Conservation (phyloP, 2,797 vertebrate species). For the Clarias laeviceps region DNA sequence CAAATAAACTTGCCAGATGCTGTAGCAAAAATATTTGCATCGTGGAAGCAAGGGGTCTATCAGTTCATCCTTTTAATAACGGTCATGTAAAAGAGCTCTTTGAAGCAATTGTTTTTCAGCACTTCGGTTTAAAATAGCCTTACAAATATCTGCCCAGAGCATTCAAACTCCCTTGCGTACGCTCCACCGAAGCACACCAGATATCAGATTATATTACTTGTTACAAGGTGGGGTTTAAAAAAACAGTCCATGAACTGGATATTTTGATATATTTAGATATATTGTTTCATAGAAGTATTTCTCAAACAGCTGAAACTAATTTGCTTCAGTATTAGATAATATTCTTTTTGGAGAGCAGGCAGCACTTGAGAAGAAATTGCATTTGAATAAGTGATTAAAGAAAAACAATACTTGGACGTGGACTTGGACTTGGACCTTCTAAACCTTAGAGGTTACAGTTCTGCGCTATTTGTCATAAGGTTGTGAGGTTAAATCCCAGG, state of each 20-base stretch:
- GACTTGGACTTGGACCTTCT: background rate
- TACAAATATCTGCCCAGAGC: constrained; percentile 6
- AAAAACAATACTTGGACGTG: background rate
- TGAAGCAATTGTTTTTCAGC: constrained; percentile 6
- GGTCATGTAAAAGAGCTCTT: background rate
- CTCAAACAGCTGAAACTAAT: background rate
- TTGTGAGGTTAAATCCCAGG: constrained; percentile 13
- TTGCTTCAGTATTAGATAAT: constrained; percentile 10
- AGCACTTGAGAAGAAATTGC: background rate
- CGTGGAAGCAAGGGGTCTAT: background rate
- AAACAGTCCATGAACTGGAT: background rate
- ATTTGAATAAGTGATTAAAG: constrained; percentile 10
- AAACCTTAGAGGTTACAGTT: background rate
- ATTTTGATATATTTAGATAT: constrained; percentile 6
- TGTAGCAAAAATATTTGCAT: background rate
- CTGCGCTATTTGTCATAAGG: constrained; percentile 8
- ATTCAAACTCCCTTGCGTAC: background rate
- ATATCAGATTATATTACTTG: constrained; percentile 15
- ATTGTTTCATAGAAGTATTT: constrained; percentile 10
- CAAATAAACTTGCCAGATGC: background rate
- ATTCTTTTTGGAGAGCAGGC: background rate
- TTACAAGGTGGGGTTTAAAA: constrained; percentile 3
- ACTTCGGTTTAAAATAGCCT: background rate
- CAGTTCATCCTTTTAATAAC: background rate
- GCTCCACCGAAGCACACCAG: background rate